Evolutionary conservation across 2,113 vertebrate genomes (phyloP), one percentile per base, ranked within the genome.

Genomic region (Tiliqua scincoides): DNA sequence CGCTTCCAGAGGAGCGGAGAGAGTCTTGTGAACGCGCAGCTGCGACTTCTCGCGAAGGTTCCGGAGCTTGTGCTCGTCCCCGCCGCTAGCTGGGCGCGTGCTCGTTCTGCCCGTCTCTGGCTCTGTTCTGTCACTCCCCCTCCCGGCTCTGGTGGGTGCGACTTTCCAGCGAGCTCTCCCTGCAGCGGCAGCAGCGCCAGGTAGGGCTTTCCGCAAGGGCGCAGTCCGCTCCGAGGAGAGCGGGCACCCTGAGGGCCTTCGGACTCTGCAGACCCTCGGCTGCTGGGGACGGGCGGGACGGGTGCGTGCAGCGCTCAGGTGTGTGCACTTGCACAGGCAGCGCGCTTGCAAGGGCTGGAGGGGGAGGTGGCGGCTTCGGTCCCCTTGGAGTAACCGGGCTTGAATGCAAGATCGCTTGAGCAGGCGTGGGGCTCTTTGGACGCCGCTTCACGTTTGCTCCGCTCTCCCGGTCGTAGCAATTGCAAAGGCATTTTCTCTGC

Each of bases 11-110:
- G 70, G 70, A 27, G 12, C 57, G 25, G 73, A 43, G 68, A 65
- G 65, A 32, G 79, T 43, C n/a, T 6, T 35, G 54, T 23, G n/a
- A 21, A 3, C 75, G 84, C 84, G 84, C 74, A 6, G 21, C 7
- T 25, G 20, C 74, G 74, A 27, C 27, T 68, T 62, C 59, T 82
- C 21, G 89, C 86, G 91, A 92, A 92, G 87, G 91, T 90, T 92
- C 91, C 87, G 91, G 91, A 90, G 89, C 91, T 48, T 65, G 63
- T 57, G 87, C 85, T 83, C 83, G 79, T 37, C 40, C 77, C 74
- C 84, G 83, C 14, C 11, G 54, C 54, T n/a, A 23, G 57, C 54
- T 17, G 32, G 54, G 40, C 87, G 77, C 83, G 82, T 35, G n/a
- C 85, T 35, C 54, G 30, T 59, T 30, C 59, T 40, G 5, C 6